These are phyloP conservation scores for Phthorimaea operculella DNA, from an alignment of 1,140 invertebrate species.

Conservation along the genomic window DNA sequence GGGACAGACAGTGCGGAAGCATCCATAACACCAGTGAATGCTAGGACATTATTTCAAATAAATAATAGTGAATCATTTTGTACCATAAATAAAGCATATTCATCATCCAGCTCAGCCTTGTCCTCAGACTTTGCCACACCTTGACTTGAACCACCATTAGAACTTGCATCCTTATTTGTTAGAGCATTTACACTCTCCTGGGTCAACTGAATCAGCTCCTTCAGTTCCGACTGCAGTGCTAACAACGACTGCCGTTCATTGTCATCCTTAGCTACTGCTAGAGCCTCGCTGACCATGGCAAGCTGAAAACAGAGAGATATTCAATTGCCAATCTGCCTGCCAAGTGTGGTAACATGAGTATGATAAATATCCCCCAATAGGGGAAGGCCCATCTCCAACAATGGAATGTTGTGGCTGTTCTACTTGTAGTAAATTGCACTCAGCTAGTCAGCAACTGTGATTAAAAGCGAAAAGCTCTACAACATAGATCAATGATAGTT, in stretches of 20 bases:
- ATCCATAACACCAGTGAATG: too few species aligned
- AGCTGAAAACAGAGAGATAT: conserved; percentile 57
- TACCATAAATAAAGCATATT: conserved; percentile 79
- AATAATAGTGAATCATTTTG: not conserved
- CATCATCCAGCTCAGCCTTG: conserved; percentile 67
- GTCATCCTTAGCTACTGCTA: conserved; percentile 60
- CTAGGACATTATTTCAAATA: too few species aligned
- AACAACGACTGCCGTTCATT: conserved; percentile 70
- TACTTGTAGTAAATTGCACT: too few species aligned
- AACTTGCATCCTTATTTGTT: conserved; percentile 21
- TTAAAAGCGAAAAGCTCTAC: too few species aligned
- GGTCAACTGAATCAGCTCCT: conserved; percentile 74
- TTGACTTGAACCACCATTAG: conserved; percentile 16
- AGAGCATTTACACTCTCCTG: conserved; percentile 66
- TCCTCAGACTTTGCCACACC: conserved; percentile 7
- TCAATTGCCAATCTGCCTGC: too few species aligned
- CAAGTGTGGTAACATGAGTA: too few species aligned
- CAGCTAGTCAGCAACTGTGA: too few species aligned
- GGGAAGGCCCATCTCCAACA: too few species aligned
- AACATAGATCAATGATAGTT: too few species aligned
- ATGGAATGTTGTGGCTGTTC: too few species aligned
- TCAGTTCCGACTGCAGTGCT: conserved; percentile 71
- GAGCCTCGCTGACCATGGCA: conserved; percentile 69
- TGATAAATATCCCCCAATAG: too few species aligned
- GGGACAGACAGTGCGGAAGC: too few species aligned